Evolutionary conservation across 1,140 invertebrate species (phyloP), one percentile per base, ranked within the genome.

Genomic region (Dendroctonus ponderosae): DNA sequence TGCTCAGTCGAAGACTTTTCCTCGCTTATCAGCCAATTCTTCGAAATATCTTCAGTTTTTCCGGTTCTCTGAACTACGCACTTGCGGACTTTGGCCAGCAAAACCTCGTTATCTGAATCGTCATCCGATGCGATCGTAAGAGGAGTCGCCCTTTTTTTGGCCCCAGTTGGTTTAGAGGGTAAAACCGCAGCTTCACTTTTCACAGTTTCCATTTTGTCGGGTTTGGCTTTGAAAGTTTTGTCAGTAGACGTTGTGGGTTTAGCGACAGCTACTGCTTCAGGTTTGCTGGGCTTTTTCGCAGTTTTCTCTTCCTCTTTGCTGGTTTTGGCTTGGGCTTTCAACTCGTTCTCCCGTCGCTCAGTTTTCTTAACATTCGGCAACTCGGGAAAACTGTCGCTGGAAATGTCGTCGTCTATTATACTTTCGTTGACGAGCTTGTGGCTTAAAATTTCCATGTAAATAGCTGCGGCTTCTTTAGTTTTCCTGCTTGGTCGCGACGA

Each of bases 401-500:
- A 88, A 3, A 83, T 83, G 70, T 88, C 86, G 69, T 87, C 86
- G 67, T 85, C 85, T 56, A 81, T 72, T 71, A 83, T 80, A 51
- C 77, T 77, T 0, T 83, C 80, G 71, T 79, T 82, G 0, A 84
- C 80, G 15, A 90, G 79, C 74, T 89, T 88, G 71, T 87, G 85
- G 7, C 86, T 87, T 37, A 91, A 80, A 68, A 90, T 85, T 74
- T 89, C 88, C 86, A 91, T 88, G 67, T 88, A 91, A 37, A 89
- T 83, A 14, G 88, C 83, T 11, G 89, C 89, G 53, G 87, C 87
- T 79, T 90, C 88, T 76, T 90, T 91, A 5, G 88, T 90, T 76
- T 89, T 91, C 44, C 89, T 80, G 1, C 84, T 83, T 0, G 88
- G 88, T 46, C 89, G 62, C 39, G 62, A 46, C 43, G 12, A 9